Evolutionary conservation across 2,113 vertebrate species (phyloP).

Genomic region (Cyprinodon brontotheroides): DNA sequence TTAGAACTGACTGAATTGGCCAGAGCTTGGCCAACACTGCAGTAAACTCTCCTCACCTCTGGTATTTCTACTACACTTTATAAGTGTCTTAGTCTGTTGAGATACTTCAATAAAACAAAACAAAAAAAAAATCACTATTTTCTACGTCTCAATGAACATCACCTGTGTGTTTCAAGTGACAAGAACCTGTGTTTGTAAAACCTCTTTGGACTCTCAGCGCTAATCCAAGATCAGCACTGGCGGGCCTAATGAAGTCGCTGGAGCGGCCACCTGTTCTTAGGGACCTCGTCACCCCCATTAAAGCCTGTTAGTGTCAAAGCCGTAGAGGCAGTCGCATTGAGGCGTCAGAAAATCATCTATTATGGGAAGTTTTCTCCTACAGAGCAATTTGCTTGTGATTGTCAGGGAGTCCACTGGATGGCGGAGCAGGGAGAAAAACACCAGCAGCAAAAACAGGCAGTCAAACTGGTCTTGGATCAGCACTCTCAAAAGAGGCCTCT

Average conservation of each 20-base stretch:
- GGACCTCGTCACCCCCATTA: slow-evolving; percentile 28
- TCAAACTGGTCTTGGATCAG: slow-evolving; percentile 58
- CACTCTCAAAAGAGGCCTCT: slow-evolving; percentile 40
- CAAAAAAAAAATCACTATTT: slow-evolving; percentile 61
- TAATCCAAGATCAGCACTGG: slow-evolving; percentile 52
- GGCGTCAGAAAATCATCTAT: slow-evolving; percentile 9
- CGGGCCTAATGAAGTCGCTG: slow-evolving; percentile 13
- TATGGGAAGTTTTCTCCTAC: neutral
- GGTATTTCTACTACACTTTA: slow-evolving; percentile 77
- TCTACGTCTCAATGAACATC: slow-evolving; percentile 61
- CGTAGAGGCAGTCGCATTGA: neutral
- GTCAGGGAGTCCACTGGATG: slow-evolving; percentile 21
- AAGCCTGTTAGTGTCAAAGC: neutral
- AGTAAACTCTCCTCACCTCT: slow-evolving; percentile 65
- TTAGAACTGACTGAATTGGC: slow-evolving; percentile 64
- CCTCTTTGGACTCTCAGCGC: slow-evolving; percentile 38
- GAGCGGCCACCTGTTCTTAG: slow-evolving; percentile 9
- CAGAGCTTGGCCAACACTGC: slow-evolving; percentile 48
- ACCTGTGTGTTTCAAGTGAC: slow-evolving; percentile 61
- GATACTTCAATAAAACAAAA: slow-evolving; percentile 71
- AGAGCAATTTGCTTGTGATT: slow-evolving; percentile 23
- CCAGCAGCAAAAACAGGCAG: neutral
- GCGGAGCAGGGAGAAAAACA: neutral
- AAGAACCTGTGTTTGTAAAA: slow-evolving; percentile 59
- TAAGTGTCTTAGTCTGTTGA: slow-evolving; percentile 76